Base-by-base conservation (phyloP, 2,797 vertebrate species). In the Arctocebus calabarensis region DNA sequence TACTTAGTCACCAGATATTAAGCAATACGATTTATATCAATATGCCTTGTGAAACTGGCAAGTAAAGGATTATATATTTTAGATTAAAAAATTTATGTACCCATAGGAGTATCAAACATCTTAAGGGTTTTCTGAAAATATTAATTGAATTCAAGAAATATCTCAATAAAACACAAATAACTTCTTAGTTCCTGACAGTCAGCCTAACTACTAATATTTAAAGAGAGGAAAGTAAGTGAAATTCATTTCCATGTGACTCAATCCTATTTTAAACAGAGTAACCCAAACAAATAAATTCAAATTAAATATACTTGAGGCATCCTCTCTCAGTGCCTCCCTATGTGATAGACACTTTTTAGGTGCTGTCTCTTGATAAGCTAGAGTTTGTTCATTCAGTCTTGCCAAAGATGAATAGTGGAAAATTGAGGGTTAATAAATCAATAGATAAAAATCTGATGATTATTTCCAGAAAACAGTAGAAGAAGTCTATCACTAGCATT, bases 1-100 rank as follows among this genome's bases (percentile, higher is more conserved):
- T 90, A 78, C 37, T 91, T 96, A 96, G 71, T 96, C 91, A 94
- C 32, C 34, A 89, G 57, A n/a, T 48, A 22, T 90, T 96, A 89
- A 93, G 86, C 61, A 95, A 92, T 23, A 16, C 22, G 74, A 95
- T 96, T 70, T 83, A 9, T 90, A 90, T 90, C 90, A 68, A 59
- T 91, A 48, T 48, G 66, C 10, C 70, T 93, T 95, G 43, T 59
- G 94, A 93, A 96, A 90, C 68, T 66, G 17, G 59, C 68, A 61
- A 94, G n/a, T 77, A 84, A 62, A 91, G 61, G 79, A 77, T 29
- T 85, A 23, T 90, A 29, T 27, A 62, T 66, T 94, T 87, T 75
- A 34, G 55, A 90, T 59, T 40, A 61, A 88, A 89, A 71, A 55
- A n/a, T 52, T 70, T 84, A 52, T 70, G 55, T 92, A 57, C 43